Evolutionary conservation across 2,113 vertebrate genomes (phyloP).

Genomic region (Cranoglanis bouderius): DNA sequence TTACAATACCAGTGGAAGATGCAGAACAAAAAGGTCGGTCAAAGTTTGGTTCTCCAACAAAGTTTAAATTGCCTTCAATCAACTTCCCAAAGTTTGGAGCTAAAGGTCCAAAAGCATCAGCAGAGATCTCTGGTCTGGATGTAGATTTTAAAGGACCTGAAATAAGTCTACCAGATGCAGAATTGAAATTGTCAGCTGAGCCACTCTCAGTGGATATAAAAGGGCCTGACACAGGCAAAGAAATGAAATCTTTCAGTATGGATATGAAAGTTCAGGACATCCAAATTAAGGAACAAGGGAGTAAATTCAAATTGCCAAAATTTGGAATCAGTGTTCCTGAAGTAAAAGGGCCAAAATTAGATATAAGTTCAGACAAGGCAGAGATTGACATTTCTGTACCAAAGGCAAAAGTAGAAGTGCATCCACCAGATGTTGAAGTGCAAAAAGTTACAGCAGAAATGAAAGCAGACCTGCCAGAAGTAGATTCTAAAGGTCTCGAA

Average conservation of each 20-base stretch:
- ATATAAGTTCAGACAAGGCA: background rate
- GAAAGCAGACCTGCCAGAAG: slow-evolving; percentile 27
- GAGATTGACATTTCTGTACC: background rate
- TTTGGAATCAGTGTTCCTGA: slow-evolving; percentile 33
- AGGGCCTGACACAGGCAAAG: background rate
- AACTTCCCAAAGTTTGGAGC: slow-evolving; percentile 60
- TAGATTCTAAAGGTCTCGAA: slow-evolving; percentile 20
- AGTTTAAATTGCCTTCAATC: slow-evolving; percentile 60
- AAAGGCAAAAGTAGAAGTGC: background rate
- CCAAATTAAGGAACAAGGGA: background rate
- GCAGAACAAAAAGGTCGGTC: background rate
- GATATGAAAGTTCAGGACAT: background rate
- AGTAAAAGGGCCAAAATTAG: slow-evolving; percentile 1
- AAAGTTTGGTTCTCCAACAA: slow-evolving; percentile 47
- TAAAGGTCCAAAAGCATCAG: background rate
- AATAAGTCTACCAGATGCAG: slow-evolving; percentile 11
- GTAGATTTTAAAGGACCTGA: slow-evolving; percentile 13
- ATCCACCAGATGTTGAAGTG: background rate
- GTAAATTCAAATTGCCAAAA: slow-evolving; percentile 38
- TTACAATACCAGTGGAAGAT: background rate
- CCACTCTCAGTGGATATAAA: background rate
- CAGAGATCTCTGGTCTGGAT: slow-evolving; percentile 24
- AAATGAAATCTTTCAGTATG: background rate
- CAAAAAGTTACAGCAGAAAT: slow-evolving; percentile 5
- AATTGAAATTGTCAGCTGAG: slow-evolving; percentile 4